A percentile compares a stretch with the other conserved stretches of the same genome.
Conservation (phyloP, 2,113 vertebrate genomes). For the Eolophus roseicapilla region DNA sequence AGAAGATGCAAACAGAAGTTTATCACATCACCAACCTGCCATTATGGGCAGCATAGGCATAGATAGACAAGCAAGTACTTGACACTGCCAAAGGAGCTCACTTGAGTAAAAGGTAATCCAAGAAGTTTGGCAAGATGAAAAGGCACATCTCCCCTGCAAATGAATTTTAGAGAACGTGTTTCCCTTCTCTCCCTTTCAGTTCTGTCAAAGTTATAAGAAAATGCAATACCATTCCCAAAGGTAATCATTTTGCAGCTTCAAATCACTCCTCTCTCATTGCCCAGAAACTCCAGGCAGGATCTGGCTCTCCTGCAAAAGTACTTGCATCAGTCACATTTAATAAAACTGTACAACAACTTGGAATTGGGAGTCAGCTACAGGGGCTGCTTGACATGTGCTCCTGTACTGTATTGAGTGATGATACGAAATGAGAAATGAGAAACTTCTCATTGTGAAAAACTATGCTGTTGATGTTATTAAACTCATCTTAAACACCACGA, state of each 20-base stretch:
- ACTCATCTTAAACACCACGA: neutral
- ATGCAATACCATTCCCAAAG: neutral
- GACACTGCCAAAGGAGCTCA: neutral
- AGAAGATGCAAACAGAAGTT: neutral
- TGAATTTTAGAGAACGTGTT: neutral
- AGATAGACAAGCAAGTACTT: neutral
- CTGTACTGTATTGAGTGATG: neutral
- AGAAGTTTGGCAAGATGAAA: neutral
- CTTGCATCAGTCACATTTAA: neutral
- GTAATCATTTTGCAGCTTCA: neutral
- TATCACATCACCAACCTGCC: neutral
- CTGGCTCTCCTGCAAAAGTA: neutral
- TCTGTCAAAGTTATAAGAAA: neutral
- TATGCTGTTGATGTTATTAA: neutral
- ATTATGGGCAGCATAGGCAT: neutral
- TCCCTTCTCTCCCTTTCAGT: neutral
- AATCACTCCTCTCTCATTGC: neutral
- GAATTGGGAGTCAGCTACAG: neutral
- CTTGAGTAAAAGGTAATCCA: neutral
- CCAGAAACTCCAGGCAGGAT: neutral
- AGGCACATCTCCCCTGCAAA: neutral
- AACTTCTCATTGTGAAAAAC: neutral
- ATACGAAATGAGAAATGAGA: neutral
- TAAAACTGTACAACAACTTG: neutral
- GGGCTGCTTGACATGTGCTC: neutral